Evolutionary conservation across 2,888 invertebrate genomes (phyloP), one percentile per base, ranked within the genome.

Genomic region (Pemphredon lugubris): DNA sequence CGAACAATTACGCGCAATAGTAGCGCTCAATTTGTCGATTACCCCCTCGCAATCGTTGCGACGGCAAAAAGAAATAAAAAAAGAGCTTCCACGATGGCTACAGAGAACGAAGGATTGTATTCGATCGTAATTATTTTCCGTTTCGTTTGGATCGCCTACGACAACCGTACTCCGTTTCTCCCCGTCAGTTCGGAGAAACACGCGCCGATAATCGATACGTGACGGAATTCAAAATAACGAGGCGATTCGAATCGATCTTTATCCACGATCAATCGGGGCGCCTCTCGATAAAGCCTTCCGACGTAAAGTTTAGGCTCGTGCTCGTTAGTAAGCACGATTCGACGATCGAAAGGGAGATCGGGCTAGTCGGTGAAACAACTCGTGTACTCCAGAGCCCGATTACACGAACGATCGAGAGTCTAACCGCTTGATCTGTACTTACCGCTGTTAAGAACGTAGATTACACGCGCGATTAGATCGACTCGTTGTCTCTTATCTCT

Each of bases 221-320:
- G 78, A 79, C 16, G 42, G 70, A 79, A 78, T 75, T 63, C 61
- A 70, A 69, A 79, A 75, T 70, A 78, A 57, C 39, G 18, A 40
- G 42, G 13, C 45, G 50, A 78, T 67, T 55, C 39, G 23, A 30
- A 30, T 48, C 40, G 61, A 34, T 53, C 51, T 26, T 68, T 73
- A 77, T 73, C 69, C 60, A 2, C 18, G 20, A 53, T 60, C 45
- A 60, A 73, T 63, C 48, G 37, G 30, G 26, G 26, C 59, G 40
- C 53, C 6, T 30, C 23, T 26, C 39, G 16, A 55, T 26, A 65
- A 60, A 65, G 48, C 26, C 32, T 51, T 21, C 20, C 21, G 32
- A 26, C 6, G 26, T 54, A 61, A 68, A 58, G 57, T 42, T 64
- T 60, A 26, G 18, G 16, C 21, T 26, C 9, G 14, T 40, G 34